Evolutionary conservation across 2,113 vertebrate species (phyloP).

Genomic region (Actenoides hombroni): DNA sequence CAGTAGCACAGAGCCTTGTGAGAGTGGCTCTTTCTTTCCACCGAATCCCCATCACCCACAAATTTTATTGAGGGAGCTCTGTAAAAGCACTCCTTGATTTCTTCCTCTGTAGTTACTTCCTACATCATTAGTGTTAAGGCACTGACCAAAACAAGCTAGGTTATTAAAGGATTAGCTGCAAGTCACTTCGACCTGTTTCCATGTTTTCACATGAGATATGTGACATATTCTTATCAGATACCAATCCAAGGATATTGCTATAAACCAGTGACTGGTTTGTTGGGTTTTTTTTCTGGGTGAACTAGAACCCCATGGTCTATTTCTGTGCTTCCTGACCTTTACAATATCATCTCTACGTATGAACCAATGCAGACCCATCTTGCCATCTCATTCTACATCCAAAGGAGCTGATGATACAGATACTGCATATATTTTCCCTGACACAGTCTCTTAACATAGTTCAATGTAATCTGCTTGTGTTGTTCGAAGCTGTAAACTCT

Average conservation of each 20-base stretch:
- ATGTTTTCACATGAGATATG: background rate
- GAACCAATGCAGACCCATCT: background rate
- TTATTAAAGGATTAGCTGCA: background rate
- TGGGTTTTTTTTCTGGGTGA: background rate
- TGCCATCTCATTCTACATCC: background rate
- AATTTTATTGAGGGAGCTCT: background rate
- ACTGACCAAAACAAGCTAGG: background rate
- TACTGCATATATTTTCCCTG: background rate
- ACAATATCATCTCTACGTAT: background rate
- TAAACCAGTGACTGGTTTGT: background rate
- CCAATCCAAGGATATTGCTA: background rate
- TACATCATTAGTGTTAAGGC: background rate
- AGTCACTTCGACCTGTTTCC: background rate
- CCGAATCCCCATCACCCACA: background rate
- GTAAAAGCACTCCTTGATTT: background rate
- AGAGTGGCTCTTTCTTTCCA: background rate
- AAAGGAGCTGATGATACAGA: background rate
- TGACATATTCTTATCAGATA: background rate
- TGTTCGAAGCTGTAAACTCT: background rate
- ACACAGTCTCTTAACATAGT: background rate
- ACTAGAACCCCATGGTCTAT: background rate
- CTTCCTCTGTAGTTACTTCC: background rate
- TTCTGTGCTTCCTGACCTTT: constrained; percentile 18
- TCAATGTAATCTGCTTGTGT: background rate
- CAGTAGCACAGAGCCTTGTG: background rate